A percentile compares a stretch with the other conserved stretches of the same genome.
phyloP scores from a whole-genome alignment of 2,888 invertebrate genomes.

The Apeira syringaria region DNA sequence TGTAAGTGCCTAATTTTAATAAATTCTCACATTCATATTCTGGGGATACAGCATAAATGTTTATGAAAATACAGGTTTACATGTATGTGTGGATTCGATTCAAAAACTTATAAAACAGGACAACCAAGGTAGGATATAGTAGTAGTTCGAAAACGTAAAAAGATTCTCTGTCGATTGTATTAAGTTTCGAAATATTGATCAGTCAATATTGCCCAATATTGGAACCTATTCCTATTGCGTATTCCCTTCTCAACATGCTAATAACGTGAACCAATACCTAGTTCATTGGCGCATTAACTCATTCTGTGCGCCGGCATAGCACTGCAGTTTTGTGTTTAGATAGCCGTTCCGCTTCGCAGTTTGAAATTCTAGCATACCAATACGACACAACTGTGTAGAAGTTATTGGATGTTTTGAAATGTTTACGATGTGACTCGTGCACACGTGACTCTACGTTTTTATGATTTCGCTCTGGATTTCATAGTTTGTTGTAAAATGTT shows the following conservation, averaged over 20 bases:
- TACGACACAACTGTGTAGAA: too few species aligned
- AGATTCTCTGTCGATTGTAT: conserved; percentile 44
- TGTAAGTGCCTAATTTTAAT: too few species aligned
- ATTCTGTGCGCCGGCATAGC: conserved; percentile 28
- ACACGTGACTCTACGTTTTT: background rate
- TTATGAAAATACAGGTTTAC: background rate
- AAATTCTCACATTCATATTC: too few species aligned
- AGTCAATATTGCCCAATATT: conserved; percentile 41
- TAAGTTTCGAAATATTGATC: conserved; percentile 48
- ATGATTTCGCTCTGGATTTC: background rate
- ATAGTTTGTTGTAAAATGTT: too few species aligned
- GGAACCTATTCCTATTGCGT: conserved; percentile 48
- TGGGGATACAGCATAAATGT: too few species aligned
- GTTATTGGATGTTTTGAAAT: background rate
- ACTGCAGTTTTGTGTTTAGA: conserved; percentile 20
- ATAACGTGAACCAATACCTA: conserved; percentile 46
- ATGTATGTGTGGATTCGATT: conserved; percentile 2
- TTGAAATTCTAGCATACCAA: too few species aligned
- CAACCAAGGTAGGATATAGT: conserved; percentile 29
- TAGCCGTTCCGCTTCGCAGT: background rate
- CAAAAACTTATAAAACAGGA: conserved; percentile 31
- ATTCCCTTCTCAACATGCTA: conserved; percentile 50
- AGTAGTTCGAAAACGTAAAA: conserved; percentile 29
- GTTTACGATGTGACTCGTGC: too few species aligned
- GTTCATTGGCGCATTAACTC: conserved; percentile 45